Evolutionary conservation across 2,888 invertebrate species (phyloP), one percentile per base, ranked within the genome.

Genomic region (Drosophila cracens): DNA sequence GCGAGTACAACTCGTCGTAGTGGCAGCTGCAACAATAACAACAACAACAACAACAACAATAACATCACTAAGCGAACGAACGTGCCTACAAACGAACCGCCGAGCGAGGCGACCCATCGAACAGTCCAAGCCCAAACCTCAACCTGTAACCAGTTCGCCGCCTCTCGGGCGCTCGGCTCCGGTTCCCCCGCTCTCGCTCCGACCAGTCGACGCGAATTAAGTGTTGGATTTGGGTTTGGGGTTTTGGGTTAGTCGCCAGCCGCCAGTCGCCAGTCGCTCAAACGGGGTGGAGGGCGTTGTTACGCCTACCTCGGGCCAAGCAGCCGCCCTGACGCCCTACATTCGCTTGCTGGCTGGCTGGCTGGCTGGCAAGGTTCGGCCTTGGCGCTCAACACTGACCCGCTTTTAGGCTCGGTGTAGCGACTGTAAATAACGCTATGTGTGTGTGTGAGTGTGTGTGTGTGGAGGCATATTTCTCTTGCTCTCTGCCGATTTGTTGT

Each of bases 381-480:
- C 87, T 87, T 87, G 87, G 86, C 83, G 90, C 75, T 90, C 88
- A 88, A 83, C 87, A 87, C 81, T 86, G 90, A 87, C 90, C 87
- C 73, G 89, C 90, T 86, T 88, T 81, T 77, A 56, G 60, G 53
- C 57, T 71, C 31, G 29, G 36, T 61, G 13, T 40, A 38, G 56
- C 38, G 56, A 56, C 56, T 72, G 61, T 67, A 38, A 54, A 54
- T 36, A 54, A 36, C 25, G n/a, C 27, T 67, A 56, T 67, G 33
- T 61, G 49, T 61, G 58, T 62, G 51, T 64, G 31, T 65, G 59
- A 56, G 52, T 52, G 49, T 62, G 64, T 61, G n/a, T 66, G 34
- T 60, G 25, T 68, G 69, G 25, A 77, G 69, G 83, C 83, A 78
- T 81, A 75, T 67, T 74, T 78, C 75, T 69, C 64, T 67, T 69